phyloP scores from a whole-genome alignment of 2,888 invertebrate genomes.

The Pomacea canaliculata region DNA sequence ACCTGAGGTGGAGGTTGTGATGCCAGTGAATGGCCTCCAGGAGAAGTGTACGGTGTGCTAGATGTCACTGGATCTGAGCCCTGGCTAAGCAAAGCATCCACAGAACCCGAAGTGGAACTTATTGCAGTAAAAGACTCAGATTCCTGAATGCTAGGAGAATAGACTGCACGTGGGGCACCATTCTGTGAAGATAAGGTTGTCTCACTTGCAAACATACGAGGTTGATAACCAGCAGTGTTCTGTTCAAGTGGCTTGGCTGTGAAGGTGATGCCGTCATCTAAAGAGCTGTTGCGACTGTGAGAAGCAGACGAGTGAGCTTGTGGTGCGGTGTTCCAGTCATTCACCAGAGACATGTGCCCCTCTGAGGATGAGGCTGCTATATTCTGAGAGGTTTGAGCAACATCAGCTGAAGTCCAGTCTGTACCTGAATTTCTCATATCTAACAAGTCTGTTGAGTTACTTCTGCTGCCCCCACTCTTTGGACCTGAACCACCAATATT shows the following conservation, averaged over 20 bases:
- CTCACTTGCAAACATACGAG: background rate
- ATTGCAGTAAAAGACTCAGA: conserved; percentile 23
- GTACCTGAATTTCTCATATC: conserved; percentile 3
- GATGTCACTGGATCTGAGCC: conserved; percentile 10
- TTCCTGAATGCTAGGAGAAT: conserved; percentile 11
- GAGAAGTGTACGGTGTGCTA: conserved; percentile 23
- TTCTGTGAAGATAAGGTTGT: background rate
- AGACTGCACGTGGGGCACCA: background rate
- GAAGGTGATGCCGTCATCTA: conserved; percentile 26
- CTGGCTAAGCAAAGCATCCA: conserved; percentile 1
- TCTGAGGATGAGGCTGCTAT: conserved; percentile 17
- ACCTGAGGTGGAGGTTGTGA: conserved; percentile 14
- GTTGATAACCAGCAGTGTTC: background rate
- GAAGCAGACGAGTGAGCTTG: conserved; percentile 19
- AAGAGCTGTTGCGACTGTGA: conserved; percentile 33
- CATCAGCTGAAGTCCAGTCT: conserved; percentile 13
- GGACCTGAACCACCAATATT: background rate
- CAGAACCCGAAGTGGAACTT: conserved; percentile 18
- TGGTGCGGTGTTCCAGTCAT: conserved; percentile 55
- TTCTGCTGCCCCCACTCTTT: background rate
- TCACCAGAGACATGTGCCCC: too few species aligned
- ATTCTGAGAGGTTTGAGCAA: conserved; percentile 35
- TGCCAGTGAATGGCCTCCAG: conserved; percentile 4
- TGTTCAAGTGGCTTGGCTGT: conserved; percentile 25
- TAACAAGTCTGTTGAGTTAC: conserved; percentile 7